Evolutionary conservation across 2,888 invertebrate genomes (phyloP).

Genomic region (Drosophila robusta): DNA sequence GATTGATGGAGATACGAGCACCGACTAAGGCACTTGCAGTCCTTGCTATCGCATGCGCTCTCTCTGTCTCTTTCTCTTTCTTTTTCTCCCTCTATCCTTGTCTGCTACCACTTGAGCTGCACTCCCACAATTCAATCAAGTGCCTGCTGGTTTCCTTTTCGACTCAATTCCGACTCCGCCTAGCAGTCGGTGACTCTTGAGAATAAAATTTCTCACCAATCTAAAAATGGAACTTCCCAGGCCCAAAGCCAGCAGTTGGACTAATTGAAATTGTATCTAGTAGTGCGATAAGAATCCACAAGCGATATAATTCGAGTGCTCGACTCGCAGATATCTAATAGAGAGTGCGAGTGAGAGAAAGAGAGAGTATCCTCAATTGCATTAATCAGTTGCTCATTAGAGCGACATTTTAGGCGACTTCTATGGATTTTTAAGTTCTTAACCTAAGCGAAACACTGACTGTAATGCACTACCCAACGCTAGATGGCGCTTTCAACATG

Average conservation of each 20-base stretch:
- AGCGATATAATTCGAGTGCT: not conserved
- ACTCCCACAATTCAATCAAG: constrained; percentile 30
- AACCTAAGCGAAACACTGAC: not conserved
- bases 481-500: constrained; percentile 1
- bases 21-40: not conserved
- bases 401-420: not conserved
- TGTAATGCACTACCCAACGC: not conserved
- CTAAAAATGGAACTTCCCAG: constrained; percentile 9
- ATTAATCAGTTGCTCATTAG: constrained; percentile 19
- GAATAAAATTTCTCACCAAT: constrained; percentile 39
- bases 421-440: not conserved
- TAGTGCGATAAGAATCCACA: constrained; percentile 17
- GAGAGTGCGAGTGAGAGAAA: not conserved
- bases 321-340: not conserved
- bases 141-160: not conserved
- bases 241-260: constrained; percentile 7
- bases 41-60: not conserved
- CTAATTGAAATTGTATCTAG: constrained; percentile 40
- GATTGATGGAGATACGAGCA: constrained; percentile 60
- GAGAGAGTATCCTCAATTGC: constrained; percentile 11
- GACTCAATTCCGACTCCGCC: not conserved
- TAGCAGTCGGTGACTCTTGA: constrained; percentile 4
- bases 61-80: not conserved
- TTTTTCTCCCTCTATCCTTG: not conserved
- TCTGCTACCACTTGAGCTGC: constrained; percentile 30